Evolutionary conservation across 2,888 invertebrate species (phyloP).

Genomic region (Macrophya alboannulata): DNA sequence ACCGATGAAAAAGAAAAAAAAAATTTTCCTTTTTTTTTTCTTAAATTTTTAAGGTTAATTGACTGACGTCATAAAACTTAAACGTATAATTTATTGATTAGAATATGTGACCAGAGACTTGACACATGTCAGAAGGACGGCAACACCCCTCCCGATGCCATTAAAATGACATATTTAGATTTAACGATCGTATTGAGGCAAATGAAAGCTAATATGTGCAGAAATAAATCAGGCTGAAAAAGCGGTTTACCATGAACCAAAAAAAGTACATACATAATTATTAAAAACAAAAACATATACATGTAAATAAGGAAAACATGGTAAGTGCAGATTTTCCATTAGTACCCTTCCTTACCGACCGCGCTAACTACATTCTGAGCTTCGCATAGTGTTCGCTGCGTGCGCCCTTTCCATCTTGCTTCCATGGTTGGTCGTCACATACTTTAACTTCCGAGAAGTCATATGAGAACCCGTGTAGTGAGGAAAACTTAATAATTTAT

Average conservation of each 20-base stretch:
- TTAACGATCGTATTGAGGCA: not conserved
- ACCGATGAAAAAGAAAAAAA: not conserved
- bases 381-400: not conserved
- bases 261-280: not conserved
- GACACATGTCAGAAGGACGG: constrained; percentile 17
- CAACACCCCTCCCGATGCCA: constrained; percentile 1
- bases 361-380: not conserved
- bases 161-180: constrained; percentile 11
- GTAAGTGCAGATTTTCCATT: not conserved
- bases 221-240: not conserved
- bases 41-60: constrained; percentile 26
- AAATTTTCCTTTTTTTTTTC: not conserved
- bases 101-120: not conserved
- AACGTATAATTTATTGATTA: constrained; percentile 26
- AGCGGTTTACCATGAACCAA: constrained; percentile 17
- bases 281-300: not conserved
- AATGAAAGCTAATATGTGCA: not conserved
- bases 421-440: not conserved
- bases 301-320: not conserved
- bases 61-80: not conserved
- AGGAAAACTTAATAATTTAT: not conserved
- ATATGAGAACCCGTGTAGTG: not conserved
- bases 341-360: not conserved
- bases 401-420: not conserved
- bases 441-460: constrained; percentile 16